Base-by-base conservation (phyloP, 23 tunicate genomes). In the Diplosoma virens region DNA sequence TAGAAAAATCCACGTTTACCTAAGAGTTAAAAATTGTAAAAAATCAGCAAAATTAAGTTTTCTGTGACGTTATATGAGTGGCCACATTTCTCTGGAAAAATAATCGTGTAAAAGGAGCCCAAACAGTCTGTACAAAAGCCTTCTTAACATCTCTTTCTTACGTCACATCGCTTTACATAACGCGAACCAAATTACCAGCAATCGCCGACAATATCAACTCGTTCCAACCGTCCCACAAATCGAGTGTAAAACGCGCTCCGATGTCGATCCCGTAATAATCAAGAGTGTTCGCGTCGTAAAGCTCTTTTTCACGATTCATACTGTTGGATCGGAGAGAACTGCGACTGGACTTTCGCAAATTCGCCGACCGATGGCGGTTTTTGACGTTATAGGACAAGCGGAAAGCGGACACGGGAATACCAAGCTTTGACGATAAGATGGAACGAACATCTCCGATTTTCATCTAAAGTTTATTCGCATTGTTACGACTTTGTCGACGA, bases 201-300 rank as follows among this genome's bases (percentile, higher is more conserved):
- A 92, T 59, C 20, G 91, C 86, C 7, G 87, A 79, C 16, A 66
- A 18, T 30, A 92, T 85, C 28, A 92, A 35, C 67, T 92, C 97
- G 22, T 69, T 80, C 97, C 97, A 92, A 23, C 97, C 97, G 68
- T 92, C 97, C 97, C 97, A 92, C 33, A 92, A 53, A 28, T 92
- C 97, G 36, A 92, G 37, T 23, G 33, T 70, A 20, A 92, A 58
- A 18, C 37, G 61, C 3, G 92, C 54, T 3, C 97, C 97, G 7
- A 85, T 59, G 52, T 92, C 97, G 9, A 92, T 29, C 0, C 81
- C 87, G 47, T 92, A 92, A 69, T 92, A 75, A 41, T 85, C 91
- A 73, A 92, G 33, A 23, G 85, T 76, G 45, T 92, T 92, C 54
- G 80, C 63, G 79, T 92, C 92, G 60, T 56, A 92, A 37, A 92